phyloP scores from a whole-genome alignment of 2,888 invertebrate species.

The Argyresthia albistria region DNA sequence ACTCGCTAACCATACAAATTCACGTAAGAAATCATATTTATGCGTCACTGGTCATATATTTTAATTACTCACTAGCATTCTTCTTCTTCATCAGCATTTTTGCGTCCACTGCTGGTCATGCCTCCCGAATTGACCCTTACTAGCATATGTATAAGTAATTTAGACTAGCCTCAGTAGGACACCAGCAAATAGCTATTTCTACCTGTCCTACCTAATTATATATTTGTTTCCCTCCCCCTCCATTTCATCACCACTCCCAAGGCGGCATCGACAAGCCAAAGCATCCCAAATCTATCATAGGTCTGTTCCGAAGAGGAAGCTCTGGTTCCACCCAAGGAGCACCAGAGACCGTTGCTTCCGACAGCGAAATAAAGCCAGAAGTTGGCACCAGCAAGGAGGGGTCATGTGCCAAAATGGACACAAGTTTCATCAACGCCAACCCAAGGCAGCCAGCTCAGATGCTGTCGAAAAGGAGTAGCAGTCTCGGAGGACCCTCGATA shows the following conservation, averaged over 20 bases:
- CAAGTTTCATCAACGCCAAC: constrained; percentile 24
- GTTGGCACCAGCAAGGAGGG: constrained; percentile 54
- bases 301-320: constrained; percentile 89
- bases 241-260: constrained; percentile 27
- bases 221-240: constrained; percentile 31
- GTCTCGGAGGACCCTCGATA: constrained; percentile 65
- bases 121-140: too few relatives aligned
- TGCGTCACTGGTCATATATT: too few relatives aligned
- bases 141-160: too few relatives aligned
- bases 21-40: too few relatives aligned
- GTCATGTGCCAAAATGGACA: constrained; percentile 48
- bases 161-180: too few relatives aligned
- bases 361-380: constrained; percentile 60
- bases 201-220: too few relatives aligned
- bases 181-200: too few relatives aligned
- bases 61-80: too few relatives aligned
- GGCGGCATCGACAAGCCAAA: constrained; percentile 91
- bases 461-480: constrained; percentile 57
- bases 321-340: constrained; percentile 78
- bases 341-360: constrained; percentile 65
- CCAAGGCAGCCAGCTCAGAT: constrained; percentile 49
- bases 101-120: too few relatives aligned
- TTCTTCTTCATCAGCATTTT: too few relatives aligned
- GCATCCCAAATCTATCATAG: constrained; percentile 89
- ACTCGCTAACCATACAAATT: too few relatives aligned